Base-by-base conservation (phyloP, 2,797 vertebrate genomes). In the Taenioides sp. region DNA sequence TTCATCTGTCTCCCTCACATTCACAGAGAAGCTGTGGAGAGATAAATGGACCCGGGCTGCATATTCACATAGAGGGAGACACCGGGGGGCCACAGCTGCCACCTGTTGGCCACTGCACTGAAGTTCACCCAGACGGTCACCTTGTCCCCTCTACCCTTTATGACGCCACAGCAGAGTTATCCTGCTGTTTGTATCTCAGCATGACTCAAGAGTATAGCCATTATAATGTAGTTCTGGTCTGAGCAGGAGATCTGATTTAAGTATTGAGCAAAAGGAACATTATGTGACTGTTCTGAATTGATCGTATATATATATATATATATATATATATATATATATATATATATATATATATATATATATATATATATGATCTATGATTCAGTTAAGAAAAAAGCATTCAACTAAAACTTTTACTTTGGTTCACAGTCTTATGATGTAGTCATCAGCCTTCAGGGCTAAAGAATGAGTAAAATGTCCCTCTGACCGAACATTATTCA, bases 31-130 rank as follows among this genome's bases (percentile, higher is more conserved):
- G 37, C 57, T 34, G 17, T 31, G 54, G 18, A 3, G 60, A 60
- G 27, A 67, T 23, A 67, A 55, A 69, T 27, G 67, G 43, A 49
- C n/a, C 37, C 47, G 28, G 59, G 11, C 59, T 65, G 50, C 34
- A 62, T 5, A 72, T 5, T 18, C 67, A 43, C 20, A 25, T 23
- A 55, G 58, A 37, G 62, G 16, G 25, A 71, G 40, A 52, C 18
- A 65, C 22, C 27, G 17, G 27, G 27, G 50, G 58, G 28, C 17
- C 55, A 27, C 71, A 88, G 73, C 73, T 86, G 87, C 87, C 89
- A 89, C 87, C 87, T 89, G 90, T 90, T 89, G 89, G 85, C 23
- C 47, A 73, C 64, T 70, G 59, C 66, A 74, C 50, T 78, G 20
- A 79, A 77, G 69, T 82, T 85, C 83, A 78, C 63, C 58, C 75